These are phyloP conservation scores for Clarias laeviceps DNA, from an alignment of 2,797 vertebrate genomes.

Conservation along the genomic window DNA sequence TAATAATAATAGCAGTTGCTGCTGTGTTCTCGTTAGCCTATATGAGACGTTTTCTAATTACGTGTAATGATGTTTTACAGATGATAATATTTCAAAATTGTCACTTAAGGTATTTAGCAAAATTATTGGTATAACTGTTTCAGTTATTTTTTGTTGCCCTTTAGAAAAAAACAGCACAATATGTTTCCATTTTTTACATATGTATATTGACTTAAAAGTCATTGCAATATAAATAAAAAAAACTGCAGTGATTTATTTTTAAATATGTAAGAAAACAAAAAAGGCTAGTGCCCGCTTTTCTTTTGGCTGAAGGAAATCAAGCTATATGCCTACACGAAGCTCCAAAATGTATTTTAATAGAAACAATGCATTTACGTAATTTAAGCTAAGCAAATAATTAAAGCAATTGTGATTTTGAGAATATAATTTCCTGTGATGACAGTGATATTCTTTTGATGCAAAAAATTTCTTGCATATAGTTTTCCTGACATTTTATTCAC, in stretches of 20 bases:
- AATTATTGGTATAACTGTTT: neutral
- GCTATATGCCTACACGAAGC: neutral
- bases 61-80: neutral
- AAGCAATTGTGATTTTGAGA: neutral
- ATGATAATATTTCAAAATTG: neutral
- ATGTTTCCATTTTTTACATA: neutral
- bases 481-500: conserved; percentile 15
- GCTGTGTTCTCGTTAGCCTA: neutral
- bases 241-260: neutral
- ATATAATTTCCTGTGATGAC: conserved; percentile 31
- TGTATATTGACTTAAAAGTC: neutral
- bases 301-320: neutral
- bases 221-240: neutral
- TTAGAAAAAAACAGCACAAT: too few species aligned
- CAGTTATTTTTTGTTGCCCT: neutral
- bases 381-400: conserved; percentile 39
- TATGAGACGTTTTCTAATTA: neutral
- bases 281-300: neutral
- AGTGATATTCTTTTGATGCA: conserved; percentile 56
- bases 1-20: neutral
- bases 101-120: neutral
- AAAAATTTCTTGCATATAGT: neutral
- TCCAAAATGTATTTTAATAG: neutral
- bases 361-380: neutral
- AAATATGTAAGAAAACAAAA: neutral